phyloP scores from a whole-genome alignment of 2,797 vertebrate genomes.

The Alectoris magna region DNA sequence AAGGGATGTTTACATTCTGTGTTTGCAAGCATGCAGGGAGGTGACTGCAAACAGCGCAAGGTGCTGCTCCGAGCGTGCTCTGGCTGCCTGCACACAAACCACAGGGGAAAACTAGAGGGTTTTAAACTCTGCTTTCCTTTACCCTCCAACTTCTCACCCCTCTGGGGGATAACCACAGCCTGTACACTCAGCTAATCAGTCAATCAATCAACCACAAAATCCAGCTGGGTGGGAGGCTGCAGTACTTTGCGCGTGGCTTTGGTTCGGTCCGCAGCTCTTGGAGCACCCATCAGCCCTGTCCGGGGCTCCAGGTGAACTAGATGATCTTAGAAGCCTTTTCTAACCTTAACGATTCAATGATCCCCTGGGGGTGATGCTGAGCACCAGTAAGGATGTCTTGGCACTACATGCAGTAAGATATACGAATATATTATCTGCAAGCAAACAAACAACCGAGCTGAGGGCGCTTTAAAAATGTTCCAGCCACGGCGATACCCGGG shows the following conservation, averaged over 20 bases:
- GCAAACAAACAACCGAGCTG: background rate
- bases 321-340: no score
- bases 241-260: rapidly evolving
- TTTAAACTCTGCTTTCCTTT: background rate
- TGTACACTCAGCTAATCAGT: background rate
- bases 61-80: background rate
- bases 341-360: no score
- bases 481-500: background rate
- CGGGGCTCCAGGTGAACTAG: background rate
- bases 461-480: background rate
- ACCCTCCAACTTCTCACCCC: background rate
- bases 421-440: background rate
- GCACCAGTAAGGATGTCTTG: background rate
- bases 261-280: rapidly evolving
- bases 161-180: background rate
- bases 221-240: rapidly evolving
- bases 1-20: background rate
- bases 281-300: background rate
- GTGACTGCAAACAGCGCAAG: background rate
- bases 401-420: background rate
- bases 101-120: background rate
- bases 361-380: background rate
- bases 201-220: background rate
- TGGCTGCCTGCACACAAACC: rapidly evolving
- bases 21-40: no score